A percentile compares a stretch with the other conserved stretches of the same genome.
Evolutionary conservation across 2,797 vertebrate species (phyloP).

Genomic region (Kryptolebias ocellatus): DNA sequence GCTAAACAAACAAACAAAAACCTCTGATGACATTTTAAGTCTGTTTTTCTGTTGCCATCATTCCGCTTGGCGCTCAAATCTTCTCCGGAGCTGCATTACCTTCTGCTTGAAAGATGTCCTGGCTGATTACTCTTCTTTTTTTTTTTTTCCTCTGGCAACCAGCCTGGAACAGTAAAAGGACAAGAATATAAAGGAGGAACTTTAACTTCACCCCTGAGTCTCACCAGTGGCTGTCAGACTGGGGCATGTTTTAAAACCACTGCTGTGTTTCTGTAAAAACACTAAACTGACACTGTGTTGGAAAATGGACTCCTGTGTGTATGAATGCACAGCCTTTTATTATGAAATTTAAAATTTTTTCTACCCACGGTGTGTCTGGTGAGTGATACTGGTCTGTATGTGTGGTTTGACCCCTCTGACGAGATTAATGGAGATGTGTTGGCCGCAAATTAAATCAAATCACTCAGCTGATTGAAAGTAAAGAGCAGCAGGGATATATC

Average conservation of each 20-base stretch:
- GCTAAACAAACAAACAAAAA: slow-evolving; percentile 10
- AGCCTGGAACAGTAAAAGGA: slow-evolving; percentile 37
- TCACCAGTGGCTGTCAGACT: slow-evolving; percentile 41
- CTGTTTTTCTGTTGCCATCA: slow-evolving; percentile 24
- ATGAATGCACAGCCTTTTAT: neutral
- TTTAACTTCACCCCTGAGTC: slow-evolving; percentile 47
- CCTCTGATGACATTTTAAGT: slow-evolving; percentile 37
- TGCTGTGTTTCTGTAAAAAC: too few species aligned
- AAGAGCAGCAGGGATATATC: slow-evolving; percentile 1
- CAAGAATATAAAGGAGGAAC: slow-evolving; percentile 45
- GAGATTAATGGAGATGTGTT: slow-evolving; percentile 31
- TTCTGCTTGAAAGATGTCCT: slow-evolving; percentile 29
- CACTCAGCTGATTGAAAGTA: slow-evolving; percentile 67
- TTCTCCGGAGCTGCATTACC: slow-evolving; percentile 35
- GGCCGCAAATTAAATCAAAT: slow-evolving; percentile 52
- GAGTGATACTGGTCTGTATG: slow-evolving; percentile 11
- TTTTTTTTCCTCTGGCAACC: slow-evolving; percentile 35
- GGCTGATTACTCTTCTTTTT: slow-evolving; percentile 42
- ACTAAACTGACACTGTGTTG: slow-evolving; percentile 33
- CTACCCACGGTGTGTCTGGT: neutral
- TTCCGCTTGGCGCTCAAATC: slow-evolving; percentile 20
- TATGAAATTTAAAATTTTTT: neutral
- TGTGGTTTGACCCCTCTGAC: slow-evolving; percentile 20
- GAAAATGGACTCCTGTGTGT: slow-evolving; percentile 1
- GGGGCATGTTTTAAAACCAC: slow-evolving; percentile 39